These are phyloP conservation scores for Triplophysa siluroides DNA, from an alignment of 2,113 vertebrate species.

Conservation along the genomic window DNA sequence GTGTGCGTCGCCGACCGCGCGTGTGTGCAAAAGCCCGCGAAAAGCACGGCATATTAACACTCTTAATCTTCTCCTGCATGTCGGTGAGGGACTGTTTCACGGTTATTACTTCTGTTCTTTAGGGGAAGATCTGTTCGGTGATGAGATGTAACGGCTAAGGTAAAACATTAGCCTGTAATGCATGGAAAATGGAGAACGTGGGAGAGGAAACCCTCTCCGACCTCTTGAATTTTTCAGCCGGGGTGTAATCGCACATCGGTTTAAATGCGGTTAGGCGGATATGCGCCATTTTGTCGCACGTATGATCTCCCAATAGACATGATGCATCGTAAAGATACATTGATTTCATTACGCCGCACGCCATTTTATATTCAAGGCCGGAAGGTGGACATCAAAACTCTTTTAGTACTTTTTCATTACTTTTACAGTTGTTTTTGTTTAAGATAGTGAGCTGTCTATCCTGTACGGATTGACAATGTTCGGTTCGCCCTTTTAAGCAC, in stretches of 20 bases:
- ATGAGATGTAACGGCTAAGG: slow-evolving; percentile 57
- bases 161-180: slow-evolving; percentile 52
- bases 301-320: slow-evolving; percentile 44
- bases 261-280: slow-evolving; percentile 28
- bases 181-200: slow-evolving; percentile 39
- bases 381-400: slow-evolving; percentile 48
- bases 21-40: slow-evolving; percentile 41
- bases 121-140: slow-evolving; percentile 53
- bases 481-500: slow-evolving; percentile 37
- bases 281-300: slow-evolving; percentile 44
- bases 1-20: slow-evolving; percentile 2
- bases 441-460: slow-evolving; percentile 30
- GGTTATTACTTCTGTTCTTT: slow-evolving; percentile 60
- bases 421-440: slow-evolving; percentile 11
- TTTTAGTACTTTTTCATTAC: slow-evolving; percentile 41
- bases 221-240: slow-evolving; percentile 34
- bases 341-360: slow-evolving; percentile 32
- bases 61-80: slow-evolving; percentile 58
- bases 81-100: slow-evolving; percentile 58
- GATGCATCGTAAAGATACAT: slow-evolving; percentile 45
- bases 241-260: slow-evolving; percentile 38
- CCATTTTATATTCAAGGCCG: slow-evolving; percentile 44
- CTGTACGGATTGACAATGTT: slow-evolving; percentile 35
- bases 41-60: slow-evolving; percentile 59
- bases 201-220: slow-evolving; percentile 7